A percentile compares a stretch with the other conserved stretches of the same genome.
These are phyloP conservation scores for Lordiphosa andalusiaca DNA, from an alignment of 2,888 invertebrate genomes.

Conservation along the genomic window DNA sequence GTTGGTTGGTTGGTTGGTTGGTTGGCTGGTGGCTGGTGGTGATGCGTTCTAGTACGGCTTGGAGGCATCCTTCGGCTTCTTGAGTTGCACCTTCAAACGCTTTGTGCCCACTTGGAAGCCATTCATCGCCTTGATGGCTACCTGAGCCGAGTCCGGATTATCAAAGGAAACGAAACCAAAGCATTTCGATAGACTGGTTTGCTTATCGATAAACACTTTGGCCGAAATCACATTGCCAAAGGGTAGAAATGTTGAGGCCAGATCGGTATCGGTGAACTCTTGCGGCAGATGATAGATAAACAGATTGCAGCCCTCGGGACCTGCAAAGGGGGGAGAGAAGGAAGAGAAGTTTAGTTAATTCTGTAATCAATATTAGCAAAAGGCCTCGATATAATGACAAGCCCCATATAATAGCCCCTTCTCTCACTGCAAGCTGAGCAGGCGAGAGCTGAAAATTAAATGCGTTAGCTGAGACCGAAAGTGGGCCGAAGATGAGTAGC, in stretches of 20 bases:
- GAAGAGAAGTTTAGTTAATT: background rate
- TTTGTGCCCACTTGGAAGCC: slow-evolving; percentile 99
- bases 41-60: slow-evolving; percentile 90
- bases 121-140: slow-evolving; percentile 98
- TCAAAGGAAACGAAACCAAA: slow-evolving; percentile 99
- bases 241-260: slow-evolving; percentile 97
- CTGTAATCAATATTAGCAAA: too few species aligned
- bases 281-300: slow-evolving; percentile 99
- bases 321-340: slow-evolving; percentile 79
- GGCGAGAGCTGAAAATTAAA: slow-evolving; percentile 50
- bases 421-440: slow-evolving; percentile 41
- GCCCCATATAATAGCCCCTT: slow-evolving; percentile 15
- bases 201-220: slow-evolving; percentile 99
- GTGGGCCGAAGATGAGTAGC: too few species aligned
- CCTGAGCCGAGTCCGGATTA: slow-evolving; percentile 95
- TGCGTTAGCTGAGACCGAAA: slow-evolving; percentile 1
- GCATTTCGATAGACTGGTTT: slow-evolving; percentile 99
- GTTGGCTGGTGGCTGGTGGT: slow-evolving; percentile 16
- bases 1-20: slow-evolving; percentile 1
- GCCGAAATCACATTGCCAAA: slow-evolving; percentile 99
- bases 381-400: too few species aligned
- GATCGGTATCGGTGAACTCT: slow-evolving; percentile 98
- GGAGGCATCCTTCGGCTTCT: slow-evolving; percentile 95
- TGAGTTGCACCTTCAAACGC: slow-evolving; percentile 98
- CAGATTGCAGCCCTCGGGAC: slow-evolving; percentile 98